Percentiles rank a stretch among this genome's conserved stretches.
Conservation (phyloP, 1,140 invertebrate genomes). For the Yoshiicerus persimilis region DNA sequence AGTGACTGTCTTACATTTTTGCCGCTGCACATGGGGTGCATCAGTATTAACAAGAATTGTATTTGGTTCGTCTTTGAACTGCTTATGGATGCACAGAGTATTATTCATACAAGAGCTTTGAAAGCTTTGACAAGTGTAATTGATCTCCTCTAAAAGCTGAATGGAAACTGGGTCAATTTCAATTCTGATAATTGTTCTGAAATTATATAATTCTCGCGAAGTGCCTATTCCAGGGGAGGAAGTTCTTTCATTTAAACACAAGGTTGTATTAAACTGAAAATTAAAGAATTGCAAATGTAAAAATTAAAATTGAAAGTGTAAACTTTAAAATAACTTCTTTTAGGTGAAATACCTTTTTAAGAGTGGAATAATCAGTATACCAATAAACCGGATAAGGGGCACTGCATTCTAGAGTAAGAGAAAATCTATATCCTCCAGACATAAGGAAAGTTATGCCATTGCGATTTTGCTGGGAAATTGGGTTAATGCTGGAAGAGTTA, state of each 20-base stretch:
- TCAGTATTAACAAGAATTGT: neutral
- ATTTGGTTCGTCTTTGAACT: neutral
- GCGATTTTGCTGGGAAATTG: neutral
- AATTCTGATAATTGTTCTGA: neutral
- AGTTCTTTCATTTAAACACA: neutral
- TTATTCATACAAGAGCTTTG: neutral
- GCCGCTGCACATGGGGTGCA: neutral
- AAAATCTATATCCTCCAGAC: neutral
- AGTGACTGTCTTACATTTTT: too few species aligned
- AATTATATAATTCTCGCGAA: neutral
- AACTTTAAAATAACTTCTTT: too few species aligned
- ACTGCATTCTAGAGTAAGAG: neutral
- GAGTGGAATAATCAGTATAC: neutral
- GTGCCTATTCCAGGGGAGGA: neutral
- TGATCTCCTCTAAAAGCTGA: neutral
- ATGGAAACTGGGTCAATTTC: neutral
- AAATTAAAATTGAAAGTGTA: too few species aligned
- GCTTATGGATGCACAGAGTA: neutral
- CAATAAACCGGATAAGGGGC: neutral
- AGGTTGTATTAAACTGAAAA: neutral
- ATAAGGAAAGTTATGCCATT: neutral
- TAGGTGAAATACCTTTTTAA: too few species aligned
- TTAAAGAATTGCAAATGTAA: neutral
- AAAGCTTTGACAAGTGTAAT: neutral
- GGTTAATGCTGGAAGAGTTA: neutral